These are phyloP conservation scores for Sebastes cheni DNA, from an alignment of 2,797 vertebrate species.

Conservation along the genomic window DNA sequence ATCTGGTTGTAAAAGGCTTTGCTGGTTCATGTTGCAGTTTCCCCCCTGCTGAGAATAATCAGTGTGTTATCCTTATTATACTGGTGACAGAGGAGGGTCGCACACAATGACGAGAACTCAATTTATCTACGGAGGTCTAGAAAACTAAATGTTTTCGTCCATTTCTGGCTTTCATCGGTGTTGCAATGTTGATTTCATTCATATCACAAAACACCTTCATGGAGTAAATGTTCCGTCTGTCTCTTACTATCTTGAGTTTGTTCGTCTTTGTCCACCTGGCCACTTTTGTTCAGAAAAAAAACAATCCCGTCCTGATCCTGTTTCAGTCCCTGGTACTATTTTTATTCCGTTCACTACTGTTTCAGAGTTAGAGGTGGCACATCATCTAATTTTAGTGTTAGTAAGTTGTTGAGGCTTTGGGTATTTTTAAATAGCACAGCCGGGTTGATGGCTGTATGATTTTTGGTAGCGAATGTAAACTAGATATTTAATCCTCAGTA, in stretches of 20 bases:
- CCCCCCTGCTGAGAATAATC: not conserved
- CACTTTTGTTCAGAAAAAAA: not conserved
- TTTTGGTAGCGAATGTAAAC: not conserved
- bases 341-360: not conserved
- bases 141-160: not conserved
- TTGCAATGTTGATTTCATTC: not conserved
- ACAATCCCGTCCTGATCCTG: not conserved
- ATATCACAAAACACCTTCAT: not conserved
- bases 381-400: not conserved
- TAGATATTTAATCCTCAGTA: not conserved
- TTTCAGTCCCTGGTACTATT: not conserved
- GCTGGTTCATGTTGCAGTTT: not conserved
- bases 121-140: not conserved
- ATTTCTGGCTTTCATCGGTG: not conserved
- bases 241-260: not conserved
- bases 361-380: not conserved
- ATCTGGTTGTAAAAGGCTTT: not conserved
- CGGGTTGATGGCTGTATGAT: not conserved
- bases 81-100: not conserved
- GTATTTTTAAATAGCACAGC: not conserved
- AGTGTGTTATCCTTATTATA: not conserved
- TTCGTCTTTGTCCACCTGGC: too few species aligned
- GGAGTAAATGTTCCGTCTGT: not conserved
- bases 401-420: not conserved
- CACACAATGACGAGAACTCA: not conserved